phyloP scores from a whole-genome alignment of 2,113 vertebrate species.

The Platichthys stellatus region DNA sequence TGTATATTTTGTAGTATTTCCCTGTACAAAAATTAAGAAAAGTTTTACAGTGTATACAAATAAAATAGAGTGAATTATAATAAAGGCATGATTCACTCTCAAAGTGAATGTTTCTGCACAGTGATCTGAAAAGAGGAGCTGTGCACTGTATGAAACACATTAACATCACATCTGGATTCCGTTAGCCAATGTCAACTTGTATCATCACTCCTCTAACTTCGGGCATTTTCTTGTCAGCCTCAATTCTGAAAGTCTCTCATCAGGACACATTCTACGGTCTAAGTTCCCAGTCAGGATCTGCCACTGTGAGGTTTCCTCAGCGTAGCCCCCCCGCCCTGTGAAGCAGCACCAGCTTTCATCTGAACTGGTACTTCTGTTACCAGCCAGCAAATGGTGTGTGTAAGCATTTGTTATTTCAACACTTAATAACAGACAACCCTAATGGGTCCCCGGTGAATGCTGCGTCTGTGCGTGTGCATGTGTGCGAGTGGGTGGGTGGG shows the following conservation, averaged over 20 bases:
- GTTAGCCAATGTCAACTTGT: constrained; percentile 4
- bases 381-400: constrained; percentile 74
- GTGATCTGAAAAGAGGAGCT: neutral
- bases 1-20: too few relatives aligned
- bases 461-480: constrained; percentile 58
- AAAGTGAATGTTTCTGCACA: neutral
- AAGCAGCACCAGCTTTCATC: constrained; percentile 50
- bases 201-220: neutral
- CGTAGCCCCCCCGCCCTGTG: constrained; percentile 9
- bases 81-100: neutral
- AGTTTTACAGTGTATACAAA: too few relatives aligned
- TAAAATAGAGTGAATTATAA: neutral
- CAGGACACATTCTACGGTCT: neutral
- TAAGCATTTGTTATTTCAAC: constrained; percentile 78
- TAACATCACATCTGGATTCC: constrained; percentile 21
- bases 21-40: too few relatives aligned
- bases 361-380: constrained; percentile 66
- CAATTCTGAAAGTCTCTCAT: constrained; percentile 15
- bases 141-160: neutral
- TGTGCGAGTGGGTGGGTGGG: constrained; percentile 66
- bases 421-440: constrained; percentile 82
- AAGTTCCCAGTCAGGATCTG: neutral
- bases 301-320: constrained; percentile 9
- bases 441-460: constrained; percentile 83
- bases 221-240: neutral